Evolutionary conservation across 1,140 invertebrate species (phyloP), one percentile per base, ranked within the genome.

Genomic region (Diabrotica undecimpunctata): DNA sequence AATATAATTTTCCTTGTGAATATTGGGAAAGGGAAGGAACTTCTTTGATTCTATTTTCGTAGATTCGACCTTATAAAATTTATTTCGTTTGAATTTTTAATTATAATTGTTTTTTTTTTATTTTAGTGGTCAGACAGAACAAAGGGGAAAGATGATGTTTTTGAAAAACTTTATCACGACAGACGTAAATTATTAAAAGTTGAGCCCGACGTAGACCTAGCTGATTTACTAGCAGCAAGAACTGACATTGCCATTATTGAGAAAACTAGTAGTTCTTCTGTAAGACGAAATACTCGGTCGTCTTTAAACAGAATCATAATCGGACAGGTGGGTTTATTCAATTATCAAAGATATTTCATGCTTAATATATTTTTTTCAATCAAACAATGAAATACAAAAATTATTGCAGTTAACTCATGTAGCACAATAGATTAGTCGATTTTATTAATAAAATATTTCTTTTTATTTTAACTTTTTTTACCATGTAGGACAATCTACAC

Each of bases 271-370:
- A 93, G 81, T 74, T 89, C 90, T 2, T 83, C 84, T 60, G 90
- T 93, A 7, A 83, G 92, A 54, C 89, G 89, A 77, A 90, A 92
- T 74, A 94, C 92, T 0, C 84, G 87, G 73, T 90, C 88, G 68
- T 81, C 87, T 53, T 85, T 97, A 2, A 95, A 95, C 69, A 92
- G 88, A 82, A 89, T 96, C 62, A 86, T 94, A 38, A 97, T 96
- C 79, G 94, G 93, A 66, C 81, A 80, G 76, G 88, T 89, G 68
- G 63, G 52, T 60, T 9, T 35, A 54, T 13, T 8, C 5, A 54
- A 12, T 12, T 12, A 10, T 51, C 46, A 51, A 51, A 11, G 46
- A 51, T 11, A 51, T 12, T 25, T 25, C 25, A 25, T 25, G 25
- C 25, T 25, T 36, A 13, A 64, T 38, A 7, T 46, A 25, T 25